Evolutionary conservation across 2,113 vertebrate species (phyloP), one percentile per base, ranked within the genome.

Genomic region (Redunca redunca): DNA sequence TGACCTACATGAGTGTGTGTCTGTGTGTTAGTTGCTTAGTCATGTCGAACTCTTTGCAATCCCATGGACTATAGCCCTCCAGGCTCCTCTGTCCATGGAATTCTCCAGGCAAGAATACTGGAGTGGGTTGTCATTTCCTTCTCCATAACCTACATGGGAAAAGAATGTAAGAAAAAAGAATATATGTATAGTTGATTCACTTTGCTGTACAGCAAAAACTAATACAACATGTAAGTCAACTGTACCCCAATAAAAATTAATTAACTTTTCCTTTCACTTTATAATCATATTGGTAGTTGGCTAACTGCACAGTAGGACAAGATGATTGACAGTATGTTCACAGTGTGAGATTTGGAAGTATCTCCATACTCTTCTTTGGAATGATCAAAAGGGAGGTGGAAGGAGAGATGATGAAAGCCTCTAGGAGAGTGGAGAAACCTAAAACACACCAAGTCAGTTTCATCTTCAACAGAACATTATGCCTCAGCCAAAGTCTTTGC

Each of bases 361-460:
- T 15, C 46, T 36, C 16, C 33, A 71, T 33, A 93, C 90, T 28
- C 6, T 8, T 93, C 4, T 46, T 33, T 36, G 36, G 21, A 23
- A 81, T 74, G 57, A 91, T 57, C 33, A 78, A 53, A 87, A 30
- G 3, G 3, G 43, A 92, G 52, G n/a, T 53, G 5, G 50, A 57
- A 71, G 7, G 30, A 28, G 36, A 89, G 33, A 12, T 26, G 4
- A 52, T 48, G 86, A 58, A 84, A 85, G 40, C 10, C 6, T 90
- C 23, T 48, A 1, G 11, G 60, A 87, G 12, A 30, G 1, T 6
- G 3, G 2, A 2, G 0, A 50, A 46, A 81, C n/a, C 52, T 40
- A 5, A 87, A 77, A 90, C 60, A 67, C 55, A 89, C 11, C 28
- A 57, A 77, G 26, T 12, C 50, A 57, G 12, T 78, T 88, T 95